phyloP scores from a whole-genome alignment of 2,797 vertebrate species.

The Sebastes melanostomus region DNA sequence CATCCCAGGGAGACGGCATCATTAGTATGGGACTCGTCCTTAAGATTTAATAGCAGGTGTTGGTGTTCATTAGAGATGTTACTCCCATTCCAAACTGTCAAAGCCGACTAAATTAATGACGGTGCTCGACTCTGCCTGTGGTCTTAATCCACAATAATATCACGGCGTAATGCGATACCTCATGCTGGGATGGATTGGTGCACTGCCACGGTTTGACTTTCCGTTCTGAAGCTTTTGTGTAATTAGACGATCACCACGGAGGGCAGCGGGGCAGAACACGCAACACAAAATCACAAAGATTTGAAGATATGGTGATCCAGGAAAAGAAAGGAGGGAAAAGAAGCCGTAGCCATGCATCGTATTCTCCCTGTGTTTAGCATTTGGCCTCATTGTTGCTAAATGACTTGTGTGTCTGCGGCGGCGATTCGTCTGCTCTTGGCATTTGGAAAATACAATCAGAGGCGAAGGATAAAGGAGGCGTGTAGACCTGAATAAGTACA shows the following conservation, averaged over 20 bases:
- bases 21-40: conserved; percentile 62
- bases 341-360: conserved; percentile 18
- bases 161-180: conserved; percentile 43
- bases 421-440: conserved; percentile 73
- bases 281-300: conserved; percentile 20
- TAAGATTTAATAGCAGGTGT: conserved; percentile 52
- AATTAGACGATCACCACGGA: conserved; percentile 54
- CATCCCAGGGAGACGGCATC: conserved; percentile 48
- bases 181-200: conserved; percentile 34
- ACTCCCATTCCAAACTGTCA: conserved; percentile 40
- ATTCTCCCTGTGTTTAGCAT: conserved; percentile 61
- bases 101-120: conserved; percentile 51
- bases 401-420: conserved; percentile 63
- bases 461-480: conserved; percentile 70
- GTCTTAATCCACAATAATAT: conserved; percentile 47
- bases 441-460: conserved; percentile 81
- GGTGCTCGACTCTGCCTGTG: conserved; percentile 41
- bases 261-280: conserved; percentile 34
- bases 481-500: conserved; percentile 67
- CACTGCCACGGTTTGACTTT: conserved; percentile 28
- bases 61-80: conserved; percentile 60
- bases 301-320: conserved; percentile 15
- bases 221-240: conserved; percentile 24
- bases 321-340: conserved; percentile 1
- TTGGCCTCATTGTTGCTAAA: conserved; percentile 72